Percentiles rank a stretch among this genome's conserved stretches.
phyloP scores from a whole-genome alignment of 2,888 invertebrate genomes.

The Merodon equestris region DNA sequence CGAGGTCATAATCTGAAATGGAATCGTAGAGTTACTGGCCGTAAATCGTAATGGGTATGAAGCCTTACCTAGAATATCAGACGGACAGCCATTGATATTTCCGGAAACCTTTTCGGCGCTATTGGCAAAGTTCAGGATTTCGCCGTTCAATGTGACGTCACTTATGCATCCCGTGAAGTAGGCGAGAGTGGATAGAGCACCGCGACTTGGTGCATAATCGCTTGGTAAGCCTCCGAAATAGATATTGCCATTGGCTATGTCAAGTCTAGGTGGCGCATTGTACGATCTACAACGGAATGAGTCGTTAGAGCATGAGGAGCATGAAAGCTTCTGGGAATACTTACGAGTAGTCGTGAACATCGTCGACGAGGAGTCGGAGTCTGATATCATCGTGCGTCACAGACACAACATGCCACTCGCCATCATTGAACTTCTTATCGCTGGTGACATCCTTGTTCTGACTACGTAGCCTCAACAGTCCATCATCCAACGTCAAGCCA shows the following conservation, averaged over 20 bases:
- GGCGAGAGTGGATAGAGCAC: constrained; percentile 81
- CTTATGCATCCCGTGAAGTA: constrained; percentile 95
- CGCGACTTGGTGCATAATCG: constrained; percentile 80
- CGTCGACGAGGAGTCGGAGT: constrained; percentile 91
- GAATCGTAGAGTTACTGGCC: too few relatives aligned
- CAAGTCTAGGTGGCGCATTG: constrained; percentile 81
- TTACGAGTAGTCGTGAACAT: constrained; percentile 85
- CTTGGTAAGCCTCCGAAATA: constrained; percentile 93
- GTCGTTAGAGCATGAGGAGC: neutral
- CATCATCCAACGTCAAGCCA: constrained; percentile 82
- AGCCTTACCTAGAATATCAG: constrained; percentile 74
- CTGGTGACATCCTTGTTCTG: constrained; percentile 84
- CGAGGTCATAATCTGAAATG: constrained; percentile 74
- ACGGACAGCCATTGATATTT: constrained; percentile 82
- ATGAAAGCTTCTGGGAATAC: constrained; percentile 35
- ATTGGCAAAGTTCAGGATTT: constrained; percentile 88
- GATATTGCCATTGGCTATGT: constrained; percentile 85
- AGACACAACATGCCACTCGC: constrained; percentile 96
- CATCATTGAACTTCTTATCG: constrained; percentile 87
- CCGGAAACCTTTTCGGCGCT: constrained; percentile 82
- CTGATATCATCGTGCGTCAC: constrained; percentile 86
- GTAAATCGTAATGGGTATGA: neutral
- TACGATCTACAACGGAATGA: constrained; percentile 78
- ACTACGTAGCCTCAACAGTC: constrained; percentile 83
- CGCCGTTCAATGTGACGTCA: constrained; percentile 93